Conservation (phyloP, 2,888 invertebrate genomes). For the Lasioglossum lativentre region DNA sequence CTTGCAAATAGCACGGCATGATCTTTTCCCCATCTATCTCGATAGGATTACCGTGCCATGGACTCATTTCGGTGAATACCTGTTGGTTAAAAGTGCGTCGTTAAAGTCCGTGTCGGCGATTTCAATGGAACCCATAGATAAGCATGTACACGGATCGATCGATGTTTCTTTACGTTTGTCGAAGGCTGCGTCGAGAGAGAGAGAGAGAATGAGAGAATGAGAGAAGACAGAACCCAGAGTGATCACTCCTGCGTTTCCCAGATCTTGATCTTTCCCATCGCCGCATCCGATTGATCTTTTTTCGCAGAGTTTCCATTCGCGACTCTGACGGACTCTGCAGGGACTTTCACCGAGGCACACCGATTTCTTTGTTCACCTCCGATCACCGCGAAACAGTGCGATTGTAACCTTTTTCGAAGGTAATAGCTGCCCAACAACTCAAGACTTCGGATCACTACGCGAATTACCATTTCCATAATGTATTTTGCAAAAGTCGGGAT, state of each 20-base stretch:
- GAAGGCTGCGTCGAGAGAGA: slow-evolving; percentile 32
- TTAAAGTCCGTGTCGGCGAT: background rate
- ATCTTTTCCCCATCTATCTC: background rate
- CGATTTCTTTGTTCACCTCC: background rate
- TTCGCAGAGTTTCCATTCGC: slow-evolving; percentile 10
- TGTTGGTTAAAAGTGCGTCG: background rate
- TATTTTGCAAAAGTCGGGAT: background rate
- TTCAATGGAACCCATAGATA: slow-evolving; percentile 46
- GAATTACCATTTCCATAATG: background rate
- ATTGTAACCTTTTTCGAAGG: background rate
- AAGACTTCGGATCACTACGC: background rate
- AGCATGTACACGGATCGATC: slow-evolving; percentile 51
- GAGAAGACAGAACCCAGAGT: slow-evolving; percentile 30
- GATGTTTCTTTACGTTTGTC: slow-evolving; percentile 43
- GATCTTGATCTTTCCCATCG: slow-evolving; percentile 12
- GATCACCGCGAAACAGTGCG: background rate
- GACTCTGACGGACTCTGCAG: slow-evolving; percentile 12
- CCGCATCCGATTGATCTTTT: background rate
- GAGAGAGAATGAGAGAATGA: background rate
- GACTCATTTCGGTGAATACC: background rate
- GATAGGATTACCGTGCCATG: background rate
- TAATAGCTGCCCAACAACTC: background rate
- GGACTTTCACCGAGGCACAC: slow-evolving; percentile 4
- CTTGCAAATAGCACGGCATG: background rate
- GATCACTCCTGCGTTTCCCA: slow-evolving; percentile 53